Base-by-base conservation (phyloP, 2,113 vertebrate genomes). In the Onychostruthus taczanowskii region DNA sequence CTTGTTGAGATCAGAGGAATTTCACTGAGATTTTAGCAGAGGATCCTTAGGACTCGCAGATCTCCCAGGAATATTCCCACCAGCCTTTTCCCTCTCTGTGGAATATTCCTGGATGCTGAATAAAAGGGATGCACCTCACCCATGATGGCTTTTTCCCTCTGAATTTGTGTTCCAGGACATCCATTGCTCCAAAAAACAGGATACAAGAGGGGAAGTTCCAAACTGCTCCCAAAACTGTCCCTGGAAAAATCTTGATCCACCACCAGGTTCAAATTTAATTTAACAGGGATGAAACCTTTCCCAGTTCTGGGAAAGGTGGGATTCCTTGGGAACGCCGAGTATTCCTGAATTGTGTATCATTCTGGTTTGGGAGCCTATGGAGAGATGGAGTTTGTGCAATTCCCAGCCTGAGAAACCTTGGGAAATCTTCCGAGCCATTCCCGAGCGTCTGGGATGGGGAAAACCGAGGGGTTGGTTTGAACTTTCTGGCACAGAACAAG, bases 1-100 rank as follows among this genome's bases (percentile, higher is more conserved):
- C 0, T 5, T 3, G 16, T 31, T 53, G 1, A 0, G 12, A 39
- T 30, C 24, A 9, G 30, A 53, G 50, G 41, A 37, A 31, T 37
- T 46, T 30, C 15, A 0, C 52, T n/a, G 56, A 30, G 50, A 33
- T 27, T n/a, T 20, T 39, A 46, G 80, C 33, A 47, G n/a, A 35
- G 24, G 31, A 19, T 53, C 58, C 4, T 30, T 26, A 4, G 46
- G 20, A 47, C 6, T 20, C 6, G 2, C 30, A 24, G 44, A 37
- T 41, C 5, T 72, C 18, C 7, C 19, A 28, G 43, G 26, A 58
- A 27, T 63, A 53, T 70, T 67, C 30, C 56, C 46, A 55, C 6
- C 5, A 14, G 9, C 24, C 4, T 53, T 70, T 52, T 35, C 4
- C 28, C 22, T 35, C 22, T 35, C 22, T 75, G 46, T 62, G 67